phyloP scores from a whole-genome alignment of 2,113 vertebrate genomes.

The Panthera tigris region DNA sequence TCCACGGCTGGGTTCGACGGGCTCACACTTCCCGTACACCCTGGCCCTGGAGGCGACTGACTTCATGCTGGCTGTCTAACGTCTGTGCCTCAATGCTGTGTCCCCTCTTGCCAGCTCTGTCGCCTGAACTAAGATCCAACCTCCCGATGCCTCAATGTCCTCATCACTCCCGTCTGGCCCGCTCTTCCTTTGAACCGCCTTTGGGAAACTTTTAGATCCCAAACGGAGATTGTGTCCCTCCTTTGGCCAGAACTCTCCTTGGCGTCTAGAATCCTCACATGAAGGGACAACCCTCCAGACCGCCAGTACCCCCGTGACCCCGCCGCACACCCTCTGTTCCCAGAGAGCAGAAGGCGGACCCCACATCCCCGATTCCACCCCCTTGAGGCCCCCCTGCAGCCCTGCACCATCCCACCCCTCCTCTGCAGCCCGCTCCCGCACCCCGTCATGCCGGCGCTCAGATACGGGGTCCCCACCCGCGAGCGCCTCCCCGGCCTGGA shows the following conservation, averaged over 20 bases:
- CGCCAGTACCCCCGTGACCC: background rate
- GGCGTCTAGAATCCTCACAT: background rate
- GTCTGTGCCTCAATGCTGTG: background rate
- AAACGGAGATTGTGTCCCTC: background rate
- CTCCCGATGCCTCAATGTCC: background rate
- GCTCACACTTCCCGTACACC: background rate
- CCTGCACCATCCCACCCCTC: background rate
- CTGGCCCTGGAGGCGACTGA: background rate
- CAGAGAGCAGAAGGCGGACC: accelerated
- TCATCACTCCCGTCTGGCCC: background rate
- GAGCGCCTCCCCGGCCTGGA: background rate
- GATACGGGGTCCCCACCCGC: background rate
- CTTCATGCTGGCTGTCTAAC: too few species aligned
- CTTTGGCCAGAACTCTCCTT: too few species aligned
- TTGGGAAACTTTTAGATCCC: background rate
- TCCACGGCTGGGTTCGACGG: background rate
- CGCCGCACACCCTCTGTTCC: background rate
- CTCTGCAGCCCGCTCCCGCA: background rate
- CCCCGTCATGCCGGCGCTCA: background rate
- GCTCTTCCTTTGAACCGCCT: background rate
- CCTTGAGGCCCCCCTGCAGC: too few species aligned
- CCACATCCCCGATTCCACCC: background rate
- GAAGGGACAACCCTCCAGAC: background rate
- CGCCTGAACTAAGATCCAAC: background rate
- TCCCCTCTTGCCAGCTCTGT: background rate